Evolutionary conservation across 2,888 invertebrate genomes (phyloP), one percentile per base, ranked within the genome.

Genomic region (Caprella mutica): DNA sequence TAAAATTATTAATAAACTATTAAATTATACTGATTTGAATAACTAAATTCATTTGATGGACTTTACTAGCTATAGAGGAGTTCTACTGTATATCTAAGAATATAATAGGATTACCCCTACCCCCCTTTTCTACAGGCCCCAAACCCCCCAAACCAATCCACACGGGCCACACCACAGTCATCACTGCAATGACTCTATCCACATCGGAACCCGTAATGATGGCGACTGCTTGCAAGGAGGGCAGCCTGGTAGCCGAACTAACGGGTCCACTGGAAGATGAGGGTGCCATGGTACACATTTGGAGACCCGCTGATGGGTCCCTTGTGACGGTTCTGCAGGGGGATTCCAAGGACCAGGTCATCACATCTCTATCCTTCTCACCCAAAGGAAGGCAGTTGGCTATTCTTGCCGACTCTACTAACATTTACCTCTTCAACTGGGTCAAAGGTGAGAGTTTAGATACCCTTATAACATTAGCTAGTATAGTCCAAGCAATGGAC

Each of bases 371-470:
- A 2, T 56, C 50, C 33, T 61, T 61, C 38, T 61, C 57, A 8
- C 58, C 61, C 5, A 58, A 55, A 12, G 58, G 61, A 5, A 48
- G 61, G 27, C 51, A 55, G 21, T 33, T 61, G 14, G 61, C 61
- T 12, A 52, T 57, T 14, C 52, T 61, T 2, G 57, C 61, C 8
- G 61, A 61, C 46, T 52, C 52, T 6, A 24, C 58, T 6, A 40
- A 29, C 3, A 44, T 61, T 27, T 54, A 61, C 23, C 24, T 61
- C 23, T 61, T 61, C 33, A 61, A 55, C 30, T 61, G 61, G 61
- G 55, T 58, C 17, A 58, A 58, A 61, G 61, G 61, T 61, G 27
- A 38, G 50, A 24, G n/a, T n/a, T n/a, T n/a, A n/a, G n/a, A n/a
- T n/a, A n/a, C n/a, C n/a, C n/a, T n/a, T n/a, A n/a, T n/a, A n/a